A percentile compares a stretch with the other conserved stretches of the same genome.
These are phyloP conservation scores for Punctoribates punctum DNA, from an alignment of 2,888 invertebrate genomes.

Conservation along the genomic window DNA sequence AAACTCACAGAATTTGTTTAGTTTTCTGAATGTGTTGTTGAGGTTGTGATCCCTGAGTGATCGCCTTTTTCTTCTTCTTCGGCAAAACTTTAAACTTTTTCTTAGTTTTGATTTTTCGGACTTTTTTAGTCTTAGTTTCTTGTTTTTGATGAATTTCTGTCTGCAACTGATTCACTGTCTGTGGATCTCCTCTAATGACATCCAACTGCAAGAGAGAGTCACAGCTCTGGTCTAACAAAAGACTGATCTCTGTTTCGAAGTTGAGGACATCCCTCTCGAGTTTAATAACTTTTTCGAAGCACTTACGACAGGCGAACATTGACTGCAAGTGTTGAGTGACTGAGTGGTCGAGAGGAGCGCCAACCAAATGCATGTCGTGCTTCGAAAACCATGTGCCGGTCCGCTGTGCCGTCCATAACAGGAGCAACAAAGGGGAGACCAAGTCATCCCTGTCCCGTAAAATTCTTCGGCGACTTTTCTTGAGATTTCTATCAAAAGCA, in stretches of 20 bases:
- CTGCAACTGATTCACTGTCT: constrained; percentile 8
- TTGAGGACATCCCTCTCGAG: constrained; percentile 17
- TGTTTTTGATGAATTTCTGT: neutral
- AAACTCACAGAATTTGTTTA: constrained; percentile 32
- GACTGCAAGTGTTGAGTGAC: constrained; percentile 25
- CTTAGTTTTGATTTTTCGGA: constrained; percentile 8
- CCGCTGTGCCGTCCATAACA: neutral
- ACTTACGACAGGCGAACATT: constrained; percentile 24
- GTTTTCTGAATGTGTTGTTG: constrained; percentile 29
- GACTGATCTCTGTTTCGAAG: constrained; percentile 8
- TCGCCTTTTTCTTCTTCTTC: constrained; percentile 19
- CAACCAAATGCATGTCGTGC: neutral
- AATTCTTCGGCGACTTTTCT: constrained; percentile 33
- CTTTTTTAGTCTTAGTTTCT: neutral
- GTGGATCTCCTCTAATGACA: constrained; percentile 13
- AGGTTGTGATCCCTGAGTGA: neutral
- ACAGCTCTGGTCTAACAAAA: constrained; percentile 20
- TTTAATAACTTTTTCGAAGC: constrained; percentile 31
- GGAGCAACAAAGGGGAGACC: constrained; percentile 1
- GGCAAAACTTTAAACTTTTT: constrained; percentile 14
- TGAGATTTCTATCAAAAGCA: constrained; percentile 11
- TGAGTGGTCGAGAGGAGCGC: neutral
- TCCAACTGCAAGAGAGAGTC: constrained; percentile 7
- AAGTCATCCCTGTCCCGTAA: constrained; percentile 27
- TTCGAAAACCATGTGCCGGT: constrained; percentile 20